phyloP scores from a whole-genome alignment of 2,113 vertebrate species.

The Capreolus pygargus region DNA sequence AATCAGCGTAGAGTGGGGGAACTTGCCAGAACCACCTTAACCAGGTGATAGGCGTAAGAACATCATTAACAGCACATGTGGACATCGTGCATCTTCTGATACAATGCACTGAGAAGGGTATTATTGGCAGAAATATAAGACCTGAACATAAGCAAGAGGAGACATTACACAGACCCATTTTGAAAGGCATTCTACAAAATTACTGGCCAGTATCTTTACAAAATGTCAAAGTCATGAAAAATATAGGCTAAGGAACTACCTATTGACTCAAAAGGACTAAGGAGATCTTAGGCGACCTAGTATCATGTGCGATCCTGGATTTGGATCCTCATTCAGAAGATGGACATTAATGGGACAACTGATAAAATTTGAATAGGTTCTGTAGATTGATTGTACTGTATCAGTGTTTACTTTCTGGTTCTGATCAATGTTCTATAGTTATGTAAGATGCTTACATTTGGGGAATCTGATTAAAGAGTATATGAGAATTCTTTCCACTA shows the following conservation, averaged over 20 bases:
- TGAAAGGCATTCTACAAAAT: neutral
- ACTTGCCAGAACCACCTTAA: neutral
- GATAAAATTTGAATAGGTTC: neutral
- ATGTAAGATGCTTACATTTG: neutral
- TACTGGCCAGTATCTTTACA: neutral
- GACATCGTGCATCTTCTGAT: neutral
- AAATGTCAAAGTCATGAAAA: neutral
- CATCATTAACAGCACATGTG: rapidly evolving
- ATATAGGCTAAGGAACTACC: neutral
- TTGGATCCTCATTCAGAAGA: neutral
- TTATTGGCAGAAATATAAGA: neutral
- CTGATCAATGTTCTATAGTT: neutral
- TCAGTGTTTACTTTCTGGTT: neutral
- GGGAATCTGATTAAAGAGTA: neutral
- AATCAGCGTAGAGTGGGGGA: neutral
- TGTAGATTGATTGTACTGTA: neutral
- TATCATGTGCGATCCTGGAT: neutral
- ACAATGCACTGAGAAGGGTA: rapidly evolving
- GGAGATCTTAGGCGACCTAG: neutral
- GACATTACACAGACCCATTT: neutral
- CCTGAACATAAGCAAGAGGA: neutral
- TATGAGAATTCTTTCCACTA: neutral
- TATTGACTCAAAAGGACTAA: neutral
- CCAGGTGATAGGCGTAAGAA: neutral
- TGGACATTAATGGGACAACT: neutral